phyloP scores from a whole-genome alignment of 2,797 vertebrate genomes.

The Leuciscus waleckii region DNA sequence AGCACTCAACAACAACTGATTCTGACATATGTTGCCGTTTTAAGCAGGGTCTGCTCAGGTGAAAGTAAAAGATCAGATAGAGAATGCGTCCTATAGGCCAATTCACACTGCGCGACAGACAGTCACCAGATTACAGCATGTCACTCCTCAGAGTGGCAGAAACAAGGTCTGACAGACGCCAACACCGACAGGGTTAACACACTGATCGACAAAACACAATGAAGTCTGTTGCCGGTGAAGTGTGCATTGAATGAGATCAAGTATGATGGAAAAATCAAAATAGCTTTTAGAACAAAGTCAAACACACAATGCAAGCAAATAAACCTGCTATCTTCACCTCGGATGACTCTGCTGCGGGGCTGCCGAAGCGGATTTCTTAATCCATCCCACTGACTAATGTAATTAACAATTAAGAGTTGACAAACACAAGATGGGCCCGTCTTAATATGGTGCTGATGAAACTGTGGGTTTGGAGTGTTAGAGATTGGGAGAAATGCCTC shows the following conservation, averaged over 20 bases:
- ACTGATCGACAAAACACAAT: background rate
- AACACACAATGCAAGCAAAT: slow-evolving; percentile 22
- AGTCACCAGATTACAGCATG: background rate
- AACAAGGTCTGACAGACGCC: background rate
- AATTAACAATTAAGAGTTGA: slow-evolving; percentile 52
- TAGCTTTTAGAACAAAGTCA: slow-evolving; percentile 36
- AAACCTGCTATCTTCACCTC: slow-evolving; percentile 28
- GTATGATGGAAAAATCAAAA: slow-evolving; percentile 27
- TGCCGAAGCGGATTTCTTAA: slow-evolving; percentile 31
- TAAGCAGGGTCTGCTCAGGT: slow-evolving; percentile 7
- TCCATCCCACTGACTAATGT: slow-evolving; percentile 44
- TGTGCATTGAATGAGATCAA: slow-evolving; percentile 7
- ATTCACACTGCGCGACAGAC: background rate
- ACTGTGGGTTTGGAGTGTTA: slow-evolving; percentile 24
- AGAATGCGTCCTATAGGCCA: background rate
- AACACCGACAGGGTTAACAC: background rate
- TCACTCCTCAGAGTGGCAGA: background rate
- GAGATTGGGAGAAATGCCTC: background rate
- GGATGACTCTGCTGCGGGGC: slow-evolving; percentile 1
- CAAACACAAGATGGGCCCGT: background rate
- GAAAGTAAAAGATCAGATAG: background rate
- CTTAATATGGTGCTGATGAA: slow-evolving; percentile 41
- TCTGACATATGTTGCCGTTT: background rate
- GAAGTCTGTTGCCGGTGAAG: background rate
- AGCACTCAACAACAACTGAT: background rate